phyloP scores from a whole-genome alignment of 2,888 invertebrate genomes.

The Hetaerina titia region DNA sequence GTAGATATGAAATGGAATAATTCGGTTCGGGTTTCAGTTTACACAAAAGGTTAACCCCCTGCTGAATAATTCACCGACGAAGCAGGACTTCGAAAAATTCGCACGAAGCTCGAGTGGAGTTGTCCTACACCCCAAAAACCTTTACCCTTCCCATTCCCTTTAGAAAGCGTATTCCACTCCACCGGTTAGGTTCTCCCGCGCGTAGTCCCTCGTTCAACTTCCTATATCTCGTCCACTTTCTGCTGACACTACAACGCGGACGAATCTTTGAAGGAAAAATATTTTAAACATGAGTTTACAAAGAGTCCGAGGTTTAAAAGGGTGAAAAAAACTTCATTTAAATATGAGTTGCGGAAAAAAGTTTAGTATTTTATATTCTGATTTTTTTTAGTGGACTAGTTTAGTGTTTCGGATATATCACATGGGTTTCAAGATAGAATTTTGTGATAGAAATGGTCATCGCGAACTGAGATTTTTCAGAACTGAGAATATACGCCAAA shows the following conservation, averaged over 20 bases:
- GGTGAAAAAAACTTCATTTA: not conserved
- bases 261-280: not conserved
- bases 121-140: not conserved
- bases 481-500: no score
- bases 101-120: not conserved
- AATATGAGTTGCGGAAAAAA: no score
- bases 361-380: no score
- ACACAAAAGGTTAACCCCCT: constrained; percentile 19
- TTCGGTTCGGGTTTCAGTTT: constrained; percentile 14
- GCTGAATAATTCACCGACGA: constrained; percentile 15
- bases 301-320: not conserved
- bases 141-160: not conserved
- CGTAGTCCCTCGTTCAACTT: not conserved
- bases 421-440: no score
- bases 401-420: no score
- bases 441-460: no score
- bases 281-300: not conserved
- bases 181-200: not conserved
- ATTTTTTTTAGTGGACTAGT: no score
- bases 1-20: not conserved
- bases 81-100: not conserved
- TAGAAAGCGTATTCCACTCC: not conserved
- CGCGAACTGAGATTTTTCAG: no score
- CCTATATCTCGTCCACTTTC: not conserved
- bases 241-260: not conserved